phyloP scores from a whole-genome alignment of 2,797 vertebrate species.

The Sus cebifrons region DNA sequence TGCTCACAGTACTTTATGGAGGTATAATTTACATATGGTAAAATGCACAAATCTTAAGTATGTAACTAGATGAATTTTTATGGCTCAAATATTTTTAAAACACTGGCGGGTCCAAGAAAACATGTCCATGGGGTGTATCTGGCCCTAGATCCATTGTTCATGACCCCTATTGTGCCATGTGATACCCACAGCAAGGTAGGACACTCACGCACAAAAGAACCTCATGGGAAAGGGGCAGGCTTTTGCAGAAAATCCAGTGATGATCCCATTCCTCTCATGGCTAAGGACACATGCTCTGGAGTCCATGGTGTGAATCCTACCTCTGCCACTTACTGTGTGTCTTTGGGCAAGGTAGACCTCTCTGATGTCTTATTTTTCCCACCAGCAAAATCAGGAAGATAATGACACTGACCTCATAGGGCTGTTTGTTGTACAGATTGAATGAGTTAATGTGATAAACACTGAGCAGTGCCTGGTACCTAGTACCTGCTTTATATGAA shows the following conservation, averaged over 20 bases:
- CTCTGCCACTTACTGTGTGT: constrained; percentile 46
- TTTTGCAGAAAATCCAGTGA: not conserved
- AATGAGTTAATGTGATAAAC: not conserved
- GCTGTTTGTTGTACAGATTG: not conserved
- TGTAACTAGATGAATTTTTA: constrained; percentile 80
- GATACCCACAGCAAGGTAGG: not conserved
- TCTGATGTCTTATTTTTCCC: constrained; percentile 20
- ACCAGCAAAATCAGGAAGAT: not conserved
- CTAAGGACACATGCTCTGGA: not conserved
- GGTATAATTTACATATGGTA: constrained; percentile 79
- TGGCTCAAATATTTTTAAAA: constrained; percentile 85
- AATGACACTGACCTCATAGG: not conserved
- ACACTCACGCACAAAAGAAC: accelerated
- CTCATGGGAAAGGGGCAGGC: not conserved
- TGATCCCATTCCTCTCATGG: accelerated
- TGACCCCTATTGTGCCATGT: not conserved
- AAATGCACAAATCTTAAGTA: constrained; percentile 79
- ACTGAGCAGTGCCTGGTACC: not conserved
- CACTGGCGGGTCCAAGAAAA: constrained; percentile 74
- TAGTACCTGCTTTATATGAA: not conserved
- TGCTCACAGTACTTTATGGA: constrained; percentile 63
- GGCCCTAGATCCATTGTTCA: not conserved
- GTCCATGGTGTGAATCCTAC: not conserved
- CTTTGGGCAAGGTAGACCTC: not conserved
- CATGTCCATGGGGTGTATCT: constrained; percentile 10